Evolutionary conservation across 2,113 vertebrate species (phyloP), one percentile per base, ranked within the genome.

Genomic region (Ivindomyrus marchei): DNA sequence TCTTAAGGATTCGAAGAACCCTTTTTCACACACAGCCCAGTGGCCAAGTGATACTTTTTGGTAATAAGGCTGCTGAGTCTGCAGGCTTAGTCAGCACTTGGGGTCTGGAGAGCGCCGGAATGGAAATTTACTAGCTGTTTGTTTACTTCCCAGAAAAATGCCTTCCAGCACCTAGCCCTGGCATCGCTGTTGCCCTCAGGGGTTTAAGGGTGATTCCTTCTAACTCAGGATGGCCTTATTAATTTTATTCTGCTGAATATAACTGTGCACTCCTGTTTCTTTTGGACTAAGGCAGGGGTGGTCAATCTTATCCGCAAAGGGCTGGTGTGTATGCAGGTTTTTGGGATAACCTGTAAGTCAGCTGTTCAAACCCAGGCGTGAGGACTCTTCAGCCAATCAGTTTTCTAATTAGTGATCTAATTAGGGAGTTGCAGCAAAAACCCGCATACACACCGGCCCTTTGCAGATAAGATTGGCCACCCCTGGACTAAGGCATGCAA

Each of bases 11-110:
- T 88, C 49, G 50, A 39, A 31, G 83, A 19, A 46, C 24, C 80
- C 80, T 7, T 46, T 2, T 1, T 90, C 91, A 49, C 77, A 80
- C 19, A 87, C 24, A 92, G 8, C 85, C n/a, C 91, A 91, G 92
- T 91, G 91, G 93, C 90, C 92, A 85, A 87, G 49, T 92, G 91
- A 93, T 77, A 92, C 74, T 90, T 52, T 80, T 52, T 80, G 36
- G 49, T 84, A 80, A 58, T 49, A 39, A 39, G 24, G 19, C 88
- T 89, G 89, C 89, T 89, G 89, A 89, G 49, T 84, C 36, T 58
- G 39, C 89, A 85, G 24, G 45, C 50, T 39, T n/a, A 21, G 52
- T 11, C 49, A 46, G 80, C 19, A 42, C 45, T 47, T 45, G 9
- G 21, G 83, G 21, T 24, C 19, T 45, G 45, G 83, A 42, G 83